Base-by-base conservation (phyloP, 2,113 vertebrate species). In the Podocnemis expansa region DNA sequence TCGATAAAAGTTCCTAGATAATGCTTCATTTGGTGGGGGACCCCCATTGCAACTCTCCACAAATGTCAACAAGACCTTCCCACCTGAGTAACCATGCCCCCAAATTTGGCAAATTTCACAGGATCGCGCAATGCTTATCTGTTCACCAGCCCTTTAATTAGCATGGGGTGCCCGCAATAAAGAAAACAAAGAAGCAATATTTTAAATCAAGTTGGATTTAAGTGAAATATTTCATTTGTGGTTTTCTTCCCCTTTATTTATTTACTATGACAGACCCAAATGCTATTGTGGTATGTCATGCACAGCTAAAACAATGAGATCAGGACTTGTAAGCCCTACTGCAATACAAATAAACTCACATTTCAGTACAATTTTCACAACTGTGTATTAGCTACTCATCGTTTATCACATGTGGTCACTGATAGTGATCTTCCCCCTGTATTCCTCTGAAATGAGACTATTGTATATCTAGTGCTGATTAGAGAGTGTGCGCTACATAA, bases 51-150 rank as follows among this genome's bases (percentile, higher is more conserved):
- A 52, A 25, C 60, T 94, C 86, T 76, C 92, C 78, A 80, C 63
- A 34, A 49, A 79, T 94, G 84, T 86, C 82, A 91, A 43, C 63
- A 85, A 43, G 82, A 87, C 87, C 73, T 87, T 93, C 89, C 88
- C 94, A 80, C 41, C 76, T 87, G 88, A 91, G 91, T 93, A 96
- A 90, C 94, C 38, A 93, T 93, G 88, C 94, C 83, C 3, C 3
- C 87, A 90, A 73, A 87, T 80, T 94, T 96, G 94, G 82, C 82
- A 83, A 91, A 91, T 25, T 91, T 78, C 78, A 90, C 84, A 88
- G 38, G 87, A 83, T 90, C 80, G 78, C 76, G 86, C 95, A 93
- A 84, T 96, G 80, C 90, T 89, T 38, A 70, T 90, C 51, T 90
- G 41, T 31, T 94, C 56, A 67, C 34, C 31, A 78, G 76, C 86